These are phyloP conservation scores for Oncopodura yosiiana DNA, from an alignment of 1,140 invertebrate species.

Conservation along the genomic window DNA sequence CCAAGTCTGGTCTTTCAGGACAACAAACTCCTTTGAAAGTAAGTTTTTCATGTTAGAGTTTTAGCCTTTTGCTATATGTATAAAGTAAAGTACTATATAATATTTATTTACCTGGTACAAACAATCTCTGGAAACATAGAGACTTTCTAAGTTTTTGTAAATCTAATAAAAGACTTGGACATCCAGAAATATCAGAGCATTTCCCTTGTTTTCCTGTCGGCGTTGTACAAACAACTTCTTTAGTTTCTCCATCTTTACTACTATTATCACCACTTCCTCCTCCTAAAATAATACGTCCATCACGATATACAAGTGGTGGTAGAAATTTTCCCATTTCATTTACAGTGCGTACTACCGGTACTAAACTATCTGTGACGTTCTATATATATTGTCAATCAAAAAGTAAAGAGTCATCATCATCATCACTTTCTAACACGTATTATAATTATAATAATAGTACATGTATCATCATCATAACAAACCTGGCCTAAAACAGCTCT, in stretches of 20 bases:
- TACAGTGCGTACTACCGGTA: conserved; percentile 55
- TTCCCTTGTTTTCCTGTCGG: conserved; percentile 65
- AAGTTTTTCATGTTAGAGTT: too few species aligned
- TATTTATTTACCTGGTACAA: conserved; percentile 85
- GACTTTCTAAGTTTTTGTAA: conserved; percentile 70
- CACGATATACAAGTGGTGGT: conserved; percentile 44
- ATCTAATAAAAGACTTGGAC: conserved; percentile 74
- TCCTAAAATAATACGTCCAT: conserved; percentile 35
- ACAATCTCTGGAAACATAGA: conserved; percentile 81
- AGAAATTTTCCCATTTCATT: conserved; percentile 42
- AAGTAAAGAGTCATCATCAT: background rate
- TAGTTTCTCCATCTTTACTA: conserved; percentile 29
- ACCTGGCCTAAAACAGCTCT: conserved; percentile 63
- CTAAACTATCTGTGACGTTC: conserved; percentile 67
- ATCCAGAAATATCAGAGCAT: conserved; percentile 78
- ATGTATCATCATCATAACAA: conserved; percentile 4
- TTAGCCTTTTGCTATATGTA: too few species aligned
- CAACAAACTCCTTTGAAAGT: conserved; percentile 33
- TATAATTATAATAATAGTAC: background rate
- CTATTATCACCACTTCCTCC: conserved; percentile 32
- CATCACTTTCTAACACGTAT: background rate
- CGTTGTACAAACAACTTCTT: conserved; percentile 55
- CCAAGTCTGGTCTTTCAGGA: conserved; percentile 24
- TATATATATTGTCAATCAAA: conserved; percentile 6
- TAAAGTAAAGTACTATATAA: conserved; percentile 48